These are phyloP conservation scores for Rapana venosa DNA, from an alignment of 2,888 invertebrate species.

Conservation along the genomic window DNA sequence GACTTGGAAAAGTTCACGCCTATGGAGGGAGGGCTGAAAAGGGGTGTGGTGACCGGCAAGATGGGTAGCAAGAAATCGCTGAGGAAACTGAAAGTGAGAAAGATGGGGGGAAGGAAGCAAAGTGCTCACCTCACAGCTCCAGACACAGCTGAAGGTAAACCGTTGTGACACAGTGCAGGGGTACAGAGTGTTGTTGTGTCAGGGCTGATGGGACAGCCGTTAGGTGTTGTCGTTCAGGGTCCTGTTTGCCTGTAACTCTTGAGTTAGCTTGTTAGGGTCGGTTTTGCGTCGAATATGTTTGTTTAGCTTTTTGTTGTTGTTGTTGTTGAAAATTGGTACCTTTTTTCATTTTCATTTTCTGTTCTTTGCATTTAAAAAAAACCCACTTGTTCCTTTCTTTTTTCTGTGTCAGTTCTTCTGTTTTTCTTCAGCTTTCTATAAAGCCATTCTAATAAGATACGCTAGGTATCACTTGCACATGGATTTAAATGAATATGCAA, in stretches of 20 bases:
- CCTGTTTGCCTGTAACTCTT: too few relatives aligned
- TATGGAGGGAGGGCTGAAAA: constrained; percentile 32
- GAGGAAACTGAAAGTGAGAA: constrained; percentile 27
- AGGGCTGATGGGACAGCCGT: too few relatives aligned
- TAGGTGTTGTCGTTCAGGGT: too few relatives aligned
- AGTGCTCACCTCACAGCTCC: not conserved
- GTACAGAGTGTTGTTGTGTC: too few relatives aligned
- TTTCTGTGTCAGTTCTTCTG: not conserved
- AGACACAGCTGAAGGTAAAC: constrained; percentile 11
- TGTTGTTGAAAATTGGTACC: too few relatives aligned
- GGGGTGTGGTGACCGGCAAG: constrained; percentile 10
- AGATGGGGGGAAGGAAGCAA: not conserved
- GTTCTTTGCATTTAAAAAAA: not conserved
- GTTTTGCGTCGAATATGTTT: too few relatives aligned
- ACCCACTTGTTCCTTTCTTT: not conserved
- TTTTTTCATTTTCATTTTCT: not conserved
- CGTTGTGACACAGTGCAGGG: not conserved
- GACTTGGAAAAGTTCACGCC: constrained; percentile 53
- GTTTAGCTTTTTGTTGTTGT: too few relatives aligned
- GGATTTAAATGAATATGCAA: too few relatives aligned
- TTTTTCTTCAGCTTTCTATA: not conserved
- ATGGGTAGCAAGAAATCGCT: constrained; percentile 25
- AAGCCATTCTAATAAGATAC: too few relatives aligned
- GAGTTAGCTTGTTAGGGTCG: too few relatives aligned
- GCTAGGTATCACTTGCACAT: too few relatives aligned